Evolutionary conservation across 37 sponge, comb jelly and placozoan genomes (phyloP), one percentile per base, ranked within the genome.

Genomic region (Axinella damicornis): DNA sequence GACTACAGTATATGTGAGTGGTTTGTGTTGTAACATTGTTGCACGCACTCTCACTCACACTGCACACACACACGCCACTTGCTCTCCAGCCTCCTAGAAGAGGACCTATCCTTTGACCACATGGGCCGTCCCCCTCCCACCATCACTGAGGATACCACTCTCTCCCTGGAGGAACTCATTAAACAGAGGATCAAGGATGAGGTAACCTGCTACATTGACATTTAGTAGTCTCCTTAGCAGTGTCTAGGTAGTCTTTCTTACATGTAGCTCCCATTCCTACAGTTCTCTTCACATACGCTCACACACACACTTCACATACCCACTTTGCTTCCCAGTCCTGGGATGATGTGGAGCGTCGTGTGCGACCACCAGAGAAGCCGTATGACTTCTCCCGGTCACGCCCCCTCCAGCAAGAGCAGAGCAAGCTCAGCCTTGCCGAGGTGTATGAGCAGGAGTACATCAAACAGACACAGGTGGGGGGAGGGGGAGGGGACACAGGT

Each of bases 381-480:
- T 97, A 88, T 83, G 86, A 97, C 73, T 95, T 93, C 74, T 71
- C 81, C 0, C 65, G 87, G 32, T n/a, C 74, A 34, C 78, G 74
- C 0, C 94, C 94, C n/a, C 74, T 97, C 55, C 87, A 97, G 46
- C 94, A 95, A 55, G 97, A 95, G 84, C 95, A 99, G 86, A 97
- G 98, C 84, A 76, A 87, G 67, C 39, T 83, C 66, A 97, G 99
- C 61, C 57, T 99, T 37, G 95, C 95, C 34, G 91, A 99, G 57
- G 89, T 99, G 16, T 99, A 99, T 70, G 99, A 99, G 56, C 85
- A 95, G 68, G 99, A 99, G 40, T 99, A 91, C 70, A 21, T 97
- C 53, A 85, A 92, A 55, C 83, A 93, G 72, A 83, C 90, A 30
- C 84, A 93, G 77, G 83, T 78, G 32, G 35, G 76, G n/a, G n/a